These are phyloP conservation scores for Hermodice carunculata DNA, from an alignment of 2,888 invertebrate genomes.

Conservation along the genomic window DNA sequence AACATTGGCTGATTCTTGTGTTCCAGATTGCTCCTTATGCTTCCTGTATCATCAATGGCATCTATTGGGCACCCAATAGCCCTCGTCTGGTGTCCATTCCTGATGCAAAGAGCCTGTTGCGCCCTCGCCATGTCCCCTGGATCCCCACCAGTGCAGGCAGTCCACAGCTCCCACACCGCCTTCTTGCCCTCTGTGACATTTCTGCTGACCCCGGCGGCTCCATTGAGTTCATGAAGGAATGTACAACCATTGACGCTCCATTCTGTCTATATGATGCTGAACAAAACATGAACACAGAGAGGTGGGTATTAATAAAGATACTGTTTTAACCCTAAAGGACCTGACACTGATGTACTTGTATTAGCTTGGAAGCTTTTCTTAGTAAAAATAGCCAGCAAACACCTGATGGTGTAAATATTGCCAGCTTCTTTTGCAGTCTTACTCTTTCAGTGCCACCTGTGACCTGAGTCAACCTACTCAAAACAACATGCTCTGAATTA, in stretches of 20 bases:
- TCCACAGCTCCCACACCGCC: conserved; percentile 73
- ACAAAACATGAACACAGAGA: conserved; percentile 95
- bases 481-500: no score
- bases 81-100: conserved; percentile 97
- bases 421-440: no score
- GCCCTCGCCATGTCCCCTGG: conserved; percentile 86
- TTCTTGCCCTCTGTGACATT: conserved; percentile 96
- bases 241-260: conserved; percentile 99
- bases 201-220: conserved; percentile 99
- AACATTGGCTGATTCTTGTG: no score
- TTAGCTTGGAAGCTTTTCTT: no score
- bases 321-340: not conserved
- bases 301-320: conserved; percentile 70
- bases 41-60: conserved; percentile 96
- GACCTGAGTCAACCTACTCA: no score
- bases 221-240: conserved; percentile 99
- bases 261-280: conserved; percentile 99
- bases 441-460: no score
- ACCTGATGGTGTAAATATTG: no score
- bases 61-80: conserved; percentile 98
- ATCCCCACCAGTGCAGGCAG: conserved; percentile 77
- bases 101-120: conserved; percentile 93
- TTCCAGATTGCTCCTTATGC: conserved; percentile 94
- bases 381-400: no score
- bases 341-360: no score